Conservation (phyloP, 2,113 vertebrate species). For the Eonycteris spelaea region DNA sequence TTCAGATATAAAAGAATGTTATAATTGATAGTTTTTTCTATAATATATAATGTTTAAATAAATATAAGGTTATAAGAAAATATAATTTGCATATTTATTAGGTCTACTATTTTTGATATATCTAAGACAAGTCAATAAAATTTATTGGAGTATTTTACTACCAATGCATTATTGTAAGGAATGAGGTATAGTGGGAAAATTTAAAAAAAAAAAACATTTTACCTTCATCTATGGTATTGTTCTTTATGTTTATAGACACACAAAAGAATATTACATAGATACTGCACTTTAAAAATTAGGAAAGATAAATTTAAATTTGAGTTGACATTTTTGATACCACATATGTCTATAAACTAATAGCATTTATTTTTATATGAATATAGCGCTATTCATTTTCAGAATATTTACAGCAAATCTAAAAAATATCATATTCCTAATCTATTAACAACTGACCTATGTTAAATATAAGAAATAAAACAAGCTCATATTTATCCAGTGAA, state of each 20-base stretch:
- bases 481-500: slow-evolving; percentile 16
- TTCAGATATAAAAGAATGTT: not conserved
- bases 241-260: not conserved
- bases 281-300: not conserved
- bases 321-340: not conserved
- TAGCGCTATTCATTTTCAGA: slow-evolving; percentile 43
- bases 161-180: not conserved
- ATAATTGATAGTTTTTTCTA: not conserved
- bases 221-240: not conserved
- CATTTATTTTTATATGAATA: slow-evolving; percentile 21
- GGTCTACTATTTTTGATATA: not conserved
- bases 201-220: not conserved
- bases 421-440: not conserved
- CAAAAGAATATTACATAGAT: not conserved
- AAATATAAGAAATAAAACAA: slow-evolving; percentile 62
- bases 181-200: accelerated
- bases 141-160: not conserved
- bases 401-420: slow-evolving; percentile 33
- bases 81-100: not conserved
- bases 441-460: not conserved
- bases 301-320: not conserved
- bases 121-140: not conserved
- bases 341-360: not conserved
- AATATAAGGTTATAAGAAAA: not conserved
- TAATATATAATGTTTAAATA: not conserved